Evolutionary conservation across 92 coral and sea anemone species (phyloP).

Genomic region (Umimayanthus chanpuru): DNA sequence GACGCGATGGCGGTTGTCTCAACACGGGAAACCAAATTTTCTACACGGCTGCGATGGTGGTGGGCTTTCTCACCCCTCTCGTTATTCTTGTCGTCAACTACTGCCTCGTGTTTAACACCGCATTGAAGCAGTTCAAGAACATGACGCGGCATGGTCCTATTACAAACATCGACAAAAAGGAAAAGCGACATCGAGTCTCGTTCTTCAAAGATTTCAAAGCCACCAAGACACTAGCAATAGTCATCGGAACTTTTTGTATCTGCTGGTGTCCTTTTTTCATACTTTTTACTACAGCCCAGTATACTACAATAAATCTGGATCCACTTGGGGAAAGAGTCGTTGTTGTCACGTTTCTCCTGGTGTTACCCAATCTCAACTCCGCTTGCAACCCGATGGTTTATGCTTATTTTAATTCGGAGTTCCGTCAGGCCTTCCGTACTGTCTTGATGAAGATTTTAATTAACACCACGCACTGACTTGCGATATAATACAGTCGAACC

Average conservation of each 20-base stretch:
- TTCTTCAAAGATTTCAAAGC: constrained; percentile 85
- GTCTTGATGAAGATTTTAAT: constrained; percentile 49
- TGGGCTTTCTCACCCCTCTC: constrained; percentile 85
- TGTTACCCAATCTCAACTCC: constrained; percentile 88
- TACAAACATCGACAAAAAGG: constrained; percentile 54
- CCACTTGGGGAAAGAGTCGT: constrained; percentile 41
- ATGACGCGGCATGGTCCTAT: constrained; percentile 57
- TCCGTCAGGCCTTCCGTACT: constrained; percentile 85
- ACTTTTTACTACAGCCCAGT: constrained; percentile 70
- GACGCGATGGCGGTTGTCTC: constrained; percentile 39
- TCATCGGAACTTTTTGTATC: constrained; percentile 85
- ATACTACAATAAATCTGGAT: constrained; percentile 29
- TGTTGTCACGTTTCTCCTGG: constrained; percentile 42
- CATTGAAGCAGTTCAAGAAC: constrained; percentile 88
- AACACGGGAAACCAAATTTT: constrained; percentile 73
- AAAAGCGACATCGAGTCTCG: constrained; percentile 58
- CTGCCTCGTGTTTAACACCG: constrained; percentile 77
- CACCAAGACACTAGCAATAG: constrained; percentile 89
- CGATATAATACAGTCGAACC: too few relatives aligned
- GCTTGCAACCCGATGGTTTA: constrained; percentile 95
- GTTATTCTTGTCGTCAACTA: constrained; percentile 75
- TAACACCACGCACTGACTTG: too few relatives aligned
- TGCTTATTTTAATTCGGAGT: constrained; percentile 90
- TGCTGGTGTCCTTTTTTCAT: constrained; percentile 98
- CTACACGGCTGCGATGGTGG: constrained; percentile 86